These are phyloP conservation scores for Pandion haliaetus DNA, from an alignment of 2,113 vertebrate species.

Conservation along the genomic window DNA sequence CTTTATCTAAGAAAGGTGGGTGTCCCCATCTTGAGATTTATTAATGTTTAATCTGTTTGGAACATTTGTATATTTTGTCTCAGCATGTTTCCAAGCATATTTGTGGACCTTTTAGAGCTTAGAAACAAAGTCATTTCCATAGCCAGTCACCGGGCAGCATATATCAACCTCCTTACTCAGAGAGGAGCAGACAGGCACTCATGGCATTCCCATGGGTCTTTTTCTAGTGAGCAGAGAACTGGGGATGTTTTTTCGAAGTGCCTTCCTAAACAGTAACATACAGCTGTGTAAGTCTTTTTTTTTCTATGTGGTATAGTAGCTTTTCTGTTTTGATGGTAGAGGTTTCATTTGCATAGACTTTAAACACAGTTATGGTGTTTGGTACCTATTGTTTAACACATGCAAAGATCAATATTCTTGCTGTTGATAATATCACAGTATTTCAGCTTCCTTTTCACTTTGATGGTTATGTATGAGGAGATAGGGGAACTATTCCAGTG, in stretches of 20 bases:
- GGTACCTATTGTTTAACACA: neutral
- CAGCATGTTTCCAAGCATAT: neutral
- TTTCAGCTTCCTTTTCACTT: neutral
- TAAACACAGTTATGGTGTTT: neutral
- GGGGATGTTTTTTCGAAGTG: neutral
- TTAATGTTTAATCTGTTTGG: constrained; percentile 33
- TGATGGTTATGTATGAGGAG: neutral
- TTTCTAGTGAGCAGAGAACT: neutral
- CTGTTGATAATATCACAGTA: neutral
- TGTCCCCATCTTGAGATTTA: constrained; percentile 22
- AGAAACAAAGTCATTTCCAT: neutral
- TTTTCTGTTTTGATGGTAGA: neutral
- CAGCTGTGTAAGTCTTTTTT: neutral
- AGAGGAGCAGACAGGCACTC: neutral
- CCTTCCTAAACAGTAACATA: neutral
- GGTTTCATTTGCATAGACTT: neutral
- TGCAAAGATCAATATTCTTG: neutral
- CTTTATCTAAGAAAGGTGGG: neutral
- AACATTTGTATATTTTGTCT: constrained; percentile 33
- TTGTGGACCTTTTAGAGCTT: neutral
- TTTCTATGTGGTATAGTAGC: neutral
- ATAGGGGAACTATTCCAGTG: neutral
- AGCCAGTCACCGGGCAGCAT: neutral
- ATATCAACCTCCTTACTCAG: neutral
- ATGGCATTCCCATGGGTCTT: neutral